Evolutionary conservation across 2,888 invertebrate species (phyloP).

Genomic region (Lasioglossum leucozonium): DNA sequence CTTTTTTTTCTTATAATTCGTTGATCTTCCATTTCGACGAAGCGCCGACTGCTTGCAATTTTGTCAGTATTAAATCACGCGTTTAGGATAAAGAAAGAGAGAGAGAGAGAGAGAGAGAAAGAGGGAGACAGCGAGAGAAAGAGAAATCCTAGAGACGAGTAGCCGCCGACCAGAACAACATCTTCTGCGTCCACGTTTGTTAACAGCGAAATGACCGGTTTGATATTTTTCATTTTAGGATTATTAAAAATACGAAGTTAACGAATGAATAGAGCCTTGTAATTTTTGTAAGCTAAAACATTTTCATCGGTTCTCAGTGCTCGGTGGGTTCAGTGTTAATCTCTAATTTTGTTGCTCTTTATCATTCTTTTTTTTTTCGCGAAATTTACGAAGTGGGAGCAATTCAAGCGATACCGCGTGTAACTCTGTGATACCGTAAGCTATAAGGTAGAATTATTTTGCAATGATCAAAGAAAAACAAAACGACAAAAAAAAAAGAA

Average conservation of each 20-base stretch:
- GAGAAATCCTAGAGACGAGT: background rate
- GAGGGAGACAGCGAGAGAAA: background rate
- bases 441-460: constrained; percentile 83
- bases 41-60: constrained; percentile 8
- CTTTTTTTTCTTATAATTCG: background rate
- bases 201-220: no score
- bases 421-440: constrained; percentile 84
- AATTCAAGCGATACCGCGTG: constrained; percentile 80
- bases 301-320: no score
- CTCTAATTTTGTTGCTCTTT: constrained; percentile 43
- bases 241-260: no score
- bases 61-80: constrained; percentile 49
- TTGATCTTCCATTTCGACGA: background rate
- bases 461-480: constrained; percentile 72
- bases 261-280: no score
- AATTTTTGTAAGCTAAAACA: no score
- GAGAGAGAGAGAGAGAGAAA: background rate
- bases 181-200: constrained; percentile 56
- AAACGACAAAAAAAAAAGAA: constrained; percentile 22
- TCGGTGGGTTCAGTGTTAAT: no score
- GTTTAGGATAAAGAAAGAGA: constrained; percentile 3
- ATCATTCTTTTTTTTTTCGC: constrained; percentile 66
- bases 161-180: constrained; percentile 7
- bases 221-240: no score
- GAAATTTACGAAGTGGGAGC: constrained; percentile 73